phyloP scores from a whole-genome alignment of 1,140 invertebrate species.

The Pseudomyrmex gracilis region DNA sequence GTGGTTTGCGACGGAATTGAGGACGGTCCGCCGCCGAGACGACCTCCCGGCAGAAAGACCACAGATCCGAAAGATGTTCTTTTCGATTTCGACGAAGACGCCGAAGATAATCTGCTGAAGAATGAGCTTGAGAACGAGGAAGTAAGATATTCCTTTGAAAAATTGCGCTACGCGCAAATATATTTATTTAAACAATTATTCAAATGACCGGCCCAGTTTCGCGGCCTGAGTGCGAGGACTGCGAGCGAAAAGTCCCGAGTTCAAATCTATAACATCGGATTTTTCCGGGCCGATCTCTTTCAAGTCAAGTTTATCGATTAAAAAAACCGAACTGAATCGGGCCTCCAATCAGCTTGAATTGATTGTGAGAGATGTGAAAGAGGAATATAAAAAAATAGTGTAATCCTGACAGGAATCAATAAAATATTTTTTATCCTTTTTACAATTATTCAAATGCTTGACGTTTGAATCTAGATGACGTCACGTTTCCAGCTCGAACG shows the following conservation, averaged over 20 bases:
- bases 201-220: no score
- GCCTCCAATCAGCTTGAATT: no score
- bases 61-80: slow-evolving; percentile 38
- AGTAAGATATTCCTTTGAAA: slow-evolving; percentile 8
- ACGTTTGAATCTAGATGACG: not conserved
- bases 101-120: slow-evolving; percentile 42
- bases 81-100: slow-evolving; percentile 24
- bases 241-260: no score
- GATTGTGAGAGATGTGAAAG: no score
- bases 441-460: slow-evolving; percentile 14
- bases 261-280: no score
- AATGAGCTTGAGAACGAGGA: slow-evolving; percentile 62
- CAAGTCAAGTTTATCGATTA: no score
- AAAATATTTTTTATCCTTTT: no score
- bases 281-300: no score
- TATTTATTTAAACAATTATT: not conserved
- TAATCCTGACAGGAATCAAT: no score
- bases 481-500: not conserved
- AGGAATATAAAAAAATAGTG: no score
- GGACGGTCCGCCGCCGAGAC: slow-evolving; percentile 76
- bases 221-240: no score
- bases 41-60: slow-evolving; percentile 18
- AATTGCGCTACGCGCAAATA: not conserved
- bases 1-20: slow-evolving; percentile 76
- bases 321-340: no score